Evolutionary conservation across 2,113 vertebrate genomes (phyloP).

Genomic region (mouse (Mus musculus)): DNA sequence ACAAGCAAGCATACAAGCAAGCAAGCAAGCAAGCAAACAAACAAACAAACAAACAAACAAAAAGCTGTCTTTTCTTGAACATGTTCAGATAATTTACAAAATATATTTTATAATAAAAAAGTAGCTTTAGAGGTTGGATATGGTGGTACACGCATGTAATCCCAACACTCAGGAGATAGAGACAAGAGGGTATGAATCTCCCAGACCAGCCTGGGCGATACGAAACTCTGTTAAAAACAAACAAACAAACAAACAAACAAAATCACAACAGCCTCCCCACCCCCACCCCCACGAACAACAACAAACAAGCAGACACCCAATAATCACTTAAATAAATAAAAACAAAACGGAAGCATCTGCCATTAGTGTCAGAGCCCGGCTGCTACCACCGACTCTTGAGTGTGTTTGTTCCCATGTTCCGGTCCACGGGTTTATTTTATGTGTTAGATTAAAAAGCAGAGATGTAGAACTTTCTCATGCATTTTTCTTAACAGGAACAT

Average conservation of each 20-base stretch:
- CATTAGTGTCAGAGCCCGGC: background rate
- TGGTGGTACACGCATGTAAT: background rate
- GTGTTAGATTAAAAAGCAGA: background rate
- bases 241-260: background rate
- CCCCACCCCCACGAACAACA: background rate
- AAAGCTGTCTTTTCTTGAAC: background rate
- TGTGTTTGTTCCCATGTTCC: background rate
- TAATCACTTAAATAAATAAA: background rate
- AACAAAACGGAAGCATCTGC: background rate
- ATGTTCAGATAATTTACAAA: constrained; percentile 7
- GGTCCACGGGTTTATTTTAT: background rate
- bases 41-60: background rate
- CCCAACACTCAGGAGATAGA: no score
- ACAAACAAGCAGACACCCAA: background rate
- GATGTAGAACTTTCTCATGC: constrained; percentile 38
- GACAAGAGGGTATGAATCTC: background rate
- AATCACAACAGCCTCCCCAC: no score
- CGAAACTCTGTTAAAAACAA: background rate
- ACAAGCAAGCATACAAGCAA: background rate
- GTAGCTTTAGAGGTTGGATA: background rate
- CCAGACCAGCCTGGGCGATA: background rate
- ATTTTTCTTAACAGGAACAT: constrained; percentile 45
- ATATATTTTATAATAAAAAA: background rate
- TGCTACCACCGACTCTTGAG: background rate
- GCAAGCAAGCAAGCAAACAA: background rate